These are phyloP conservation scores for Spongilla lacustris DNA, from an alignment of 37 sponge, comb jelly and placozoan species.

Conservation along the genomic window DNA sequence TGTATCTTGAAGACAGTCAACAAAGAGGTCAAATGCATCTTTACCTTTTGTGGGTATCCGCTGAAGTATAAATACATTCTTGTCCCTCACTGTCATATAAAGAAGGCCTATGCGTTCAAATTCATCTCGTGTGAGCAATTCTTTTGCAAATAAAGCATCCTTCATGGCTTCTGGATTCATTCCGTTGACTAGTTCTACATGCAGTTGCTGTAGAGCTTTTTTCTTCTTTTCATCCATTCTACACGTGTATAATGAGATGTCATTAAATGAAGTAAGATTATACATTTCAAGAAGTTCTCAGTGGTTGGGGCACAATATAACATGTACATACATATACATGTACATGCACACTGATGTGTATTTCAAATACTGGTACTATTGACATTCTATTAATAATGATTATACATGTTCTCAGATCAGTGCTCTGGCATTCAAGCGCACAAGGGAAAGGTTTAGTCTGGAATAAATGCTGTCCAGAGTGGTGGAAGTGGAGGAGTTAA, in stretches of 20 bases:
- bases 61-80: slow-evolving; percentile 47
- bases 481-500: too few relatives aligned
- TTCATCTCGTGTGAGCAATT: slow-evolving; percentile 49
- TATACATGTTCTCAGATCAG: too few relatives aligned
- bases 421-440: too few relatives aligned
- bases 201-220: not conserved
- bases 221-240: slow-evolving; percentile 17
- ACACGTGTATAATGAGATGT: not conserved
- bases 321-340: too few relatives aligned
- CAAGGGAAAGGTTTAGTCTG: too few relatives aligned
- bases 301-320: too few relatives aligned
- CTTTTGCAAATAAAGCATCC: slow-evolving; percentile 6
- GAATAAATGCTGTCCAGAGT: too few relatives aligned
- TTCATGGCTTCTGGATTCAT: slow-evolving; percentile 58
- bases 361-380: too few relatives aligned
- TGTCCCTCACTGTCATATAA: slow-evolving; percentile 38
- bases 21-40: slow-evolving; percentile 42
- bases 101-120: slow-evolving; percentile 42
- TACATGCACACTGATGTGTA: too few relatives aligned
- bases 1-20: slow-evolving; percentile 36
- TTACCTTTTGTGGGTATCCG: slow-evolving; percentile 44
- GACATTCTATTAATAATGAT: too few relatives aligned
- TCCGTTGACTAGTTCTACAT: slow-evolving; percentile 26
- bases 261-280: not conserved
- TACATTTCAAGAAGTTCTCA: too few relatives aligned